Evolutionary conservation across 2,113 vertebrate species (phyloP), one percentile per base, ranked within the genome.

Genomic region (Onychostoma macrolepis): DNA sequence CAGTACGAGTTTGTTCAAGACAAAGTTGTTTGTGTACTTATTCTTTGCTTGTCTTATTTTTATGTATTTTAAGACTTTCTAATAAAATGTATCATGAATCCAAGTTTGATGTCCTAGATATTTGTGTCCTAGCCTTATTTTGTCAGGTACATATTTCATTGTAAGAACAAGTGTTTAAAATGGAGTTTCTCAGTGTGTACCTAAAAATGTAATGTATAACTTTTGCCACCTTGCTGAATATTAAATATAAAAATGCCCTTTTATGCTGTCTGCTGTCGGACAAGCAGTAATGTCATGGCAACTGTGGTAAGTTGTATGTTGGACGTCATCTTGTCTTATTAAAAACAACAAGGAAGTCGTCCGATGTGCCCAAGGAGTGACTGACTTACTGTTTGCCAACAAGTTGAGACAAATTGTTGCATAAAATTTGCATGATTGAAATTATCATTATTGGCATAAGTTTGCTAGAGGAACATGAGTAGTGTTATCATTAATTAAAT

Each of bases 11-110:
- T 63, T 79, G 48, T 56, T 56, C 48, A 30, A 21, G 9, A 43
- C 6, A 41, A 79, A 41, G 69, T 81, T 76, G 43, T 88, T 43
- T 92, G 80, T 89, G 72, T 65, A 43, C 84, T n/a, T 83, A 1
- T 74, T 78, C 43, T 86, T 71, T 38, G 80, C 21, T 85, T 88
- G 71, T 93, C 61, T 88, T 85, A 38, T 85, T 85, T 89, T 78
- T 88, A 82, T 94, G 92, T 94, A 91, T 90, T 85, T 86, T 85
- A 86, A 56, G 50, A 86, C 50, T 91, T 89, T 90, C 88, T 87
- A 94, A 95, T 94, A 94, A 95, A 94, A 86, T 83, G 91, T 83
- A 58, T 91, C 91, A 53, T 92, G 89, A 89, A 92, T 93, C 80
- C 76, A 89, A 91, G 89, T 84, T 89, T 90, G 92, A 88, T 88